A percentile compares a stretch with the other conserved stretches of the same genome.
phyloP scores from a whole-genome alignment of 2,113 vertebrate species.

The human region DNA sequence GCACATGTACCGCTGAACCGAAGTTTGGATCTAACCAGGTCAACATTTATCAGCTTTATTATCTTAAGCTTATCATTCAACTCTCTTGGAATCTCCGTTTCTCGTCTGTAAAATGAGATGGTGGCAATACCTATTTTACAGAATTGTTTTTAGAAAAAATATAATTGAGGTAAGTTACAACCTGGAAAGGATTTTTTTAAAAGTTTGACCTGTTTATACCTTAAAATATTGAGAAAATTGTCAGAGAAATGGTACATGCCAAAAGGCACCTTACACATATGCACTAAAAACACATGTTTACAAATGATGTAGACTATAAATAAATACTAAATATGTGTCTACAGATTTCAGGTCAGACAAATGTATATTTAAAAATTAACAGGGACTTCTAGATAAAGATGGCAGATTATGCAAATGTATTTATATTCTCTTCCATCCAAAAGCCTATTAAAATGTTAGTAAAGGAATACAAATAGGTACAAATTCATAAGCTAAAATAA shows the following conservation, averaged over 20 bases:
- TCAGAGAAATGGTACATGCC: background rate
- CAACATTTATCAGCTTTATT: background rate
- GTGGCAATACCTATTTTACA: background rate
- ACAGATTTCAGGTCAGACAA: background rate
- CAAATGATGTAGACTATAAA: background rate
- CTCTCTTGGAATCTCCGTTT: background rate
- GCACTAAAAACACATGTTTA: background rate
- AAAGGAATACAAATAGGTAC: background rate
- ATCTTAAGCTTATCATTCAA: background rate
- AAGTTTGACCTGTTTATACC: background rate
- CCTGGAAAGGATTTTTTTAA: background rate
- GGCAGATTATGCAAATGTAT: background rate
- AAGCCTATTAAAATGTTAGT: slow-evolving; percentile 1
- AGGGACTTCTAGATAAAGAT: background rate
- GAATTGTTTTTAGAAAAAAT: background rate
- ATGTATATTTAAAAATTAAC: background rate
- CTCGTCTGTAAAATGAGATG: background rate
- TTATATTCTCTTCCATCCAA: background rate
- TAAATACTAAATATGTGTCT: background rate
- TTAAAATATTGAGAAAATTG: slow-evolving; percentile 11
- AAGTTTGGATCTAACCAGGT: background rate
- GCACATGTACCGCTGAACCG: no score
- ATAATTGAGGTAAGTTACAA: background rate
- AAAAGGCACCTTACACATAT: background rate
- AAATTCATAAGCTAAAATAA: background rate